Conservation (phyloP, 2,797 vertebrate species). For the Coendou prehensilis region DNA sequence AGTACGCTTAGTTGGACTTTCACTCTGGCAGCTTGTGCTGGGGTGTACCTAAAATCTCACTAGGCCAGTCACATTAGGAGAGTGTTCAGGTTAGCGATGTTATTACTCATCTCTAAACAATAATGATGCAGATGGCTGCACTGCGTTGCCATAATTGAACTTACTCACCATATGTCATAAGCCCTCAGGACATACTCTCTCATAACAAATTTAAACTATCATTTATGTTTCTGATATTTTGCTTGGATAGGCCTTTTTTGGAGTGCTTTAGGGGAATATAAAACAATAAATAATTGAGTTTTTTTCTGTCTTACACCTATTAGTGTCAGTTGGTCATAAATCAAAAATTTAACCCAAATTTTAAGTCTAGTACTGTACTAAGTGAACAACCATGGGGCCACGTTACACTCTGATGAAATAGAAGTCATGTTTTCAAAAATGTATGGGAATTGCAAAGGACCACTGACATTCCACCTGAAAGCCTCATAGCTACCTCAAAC, state of each 20-base stretch:
- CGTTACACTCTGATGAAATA: neutral
- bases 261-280: slow-evolving; percentile 38
- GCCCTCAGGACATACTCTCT: neutral
- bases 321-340: neutral
- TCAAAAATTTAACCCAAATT: neutral
- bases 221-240: slow-evolving; percentile 59
- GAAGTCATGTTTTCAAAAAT: neutral
- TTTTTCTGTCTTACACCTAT: slow-evolving; percentile 45
- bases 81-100: neutral
- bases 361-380: neutral
- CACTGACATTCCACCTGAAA: neutral
- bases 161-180: slow-evolving; percentile 6
- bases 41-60: neutral
- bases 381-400: neutral
- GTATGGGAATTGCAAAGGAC: neutral
- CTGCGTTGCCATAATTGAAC: slow-evolving; percentile 51
- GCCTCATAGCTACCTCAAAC: neutral
- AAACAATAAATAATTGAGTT: slow-evolving; percentile 47
- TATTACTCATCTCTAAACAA: slow-evolving; percentile 60
- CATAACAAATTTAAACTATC: slow-evolving; percentile 14
- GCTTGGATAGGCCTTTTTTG: slow-evolving; percentile 16
- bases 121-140: neutral
- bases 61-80: neutral
- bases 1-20: slow-evolving; percentile 32
- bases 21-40: slow-evolving; percentile 13